These are phyloP conservation scores for Drosophila paranaensis DNA, from an alignment of 2,888 invertebrate species.

Conservation along the genomic window DNA sequence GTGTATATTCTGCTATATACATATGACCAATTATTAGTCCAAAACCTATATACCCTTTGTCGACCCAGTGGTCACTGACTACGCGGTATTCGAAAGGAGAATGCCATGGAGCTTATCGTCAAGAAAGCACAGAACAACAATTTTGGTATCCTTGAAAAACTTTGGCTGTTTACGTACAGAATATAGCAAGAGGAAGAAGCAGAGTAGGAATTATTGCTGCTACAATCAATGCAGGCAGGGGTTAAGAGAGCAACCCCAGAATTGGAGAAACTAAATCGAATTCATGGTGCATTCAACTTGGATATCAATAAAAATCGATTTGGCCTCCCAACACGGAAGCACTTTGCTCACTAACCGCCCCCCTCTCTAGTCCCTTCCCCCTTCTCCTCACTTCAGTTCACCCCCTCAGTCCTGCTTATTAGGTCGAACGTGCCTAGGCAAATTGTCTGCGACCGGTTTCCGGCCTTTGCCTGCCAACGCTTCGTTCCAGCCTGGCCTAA, in stretches of 20 bases:
- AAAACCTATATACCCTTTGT: neutral
- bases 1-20: too few species aligned
- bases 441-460: conserved; percentile 56
- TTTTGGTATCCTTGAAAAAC: conserved; percentile 19
- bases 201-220: conserved; percentile 24
- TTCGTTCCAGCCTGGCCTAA: conserved; percentile 46
- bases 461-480: conserved; percentile 35
- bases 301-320: conserved; percentile 76
- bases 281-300: conserved; percentile 71
- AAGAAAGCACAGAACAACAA: conserved; percentile 29
- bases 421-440: conserved; percentile 77
- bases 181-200: neutral
- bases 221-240: conserved; percentile 7
- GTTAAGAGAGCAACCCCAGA: conserved; percentile 32
- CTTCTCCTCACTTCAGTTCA: too few species aligned
- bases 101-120: conserved; percentile 12
- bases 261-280: conserved; percentile 39
- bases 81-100: conserved; percentile 1
- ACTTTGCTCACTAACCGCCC: conserved; percentile 36
- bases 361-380: neutral
- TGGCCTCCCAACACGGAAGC: conserved; percentile 61
- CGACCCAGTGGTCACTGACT: neutral
- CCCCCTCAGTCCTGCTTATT: conserved; percentile 54
- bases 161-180: conserved; percentile 3
- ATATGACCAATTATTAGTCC: too few species aligned